Conservation (phyloP, 2,113 vertebrate species). For the Poeciliopsis turrubarensis region DNA sequence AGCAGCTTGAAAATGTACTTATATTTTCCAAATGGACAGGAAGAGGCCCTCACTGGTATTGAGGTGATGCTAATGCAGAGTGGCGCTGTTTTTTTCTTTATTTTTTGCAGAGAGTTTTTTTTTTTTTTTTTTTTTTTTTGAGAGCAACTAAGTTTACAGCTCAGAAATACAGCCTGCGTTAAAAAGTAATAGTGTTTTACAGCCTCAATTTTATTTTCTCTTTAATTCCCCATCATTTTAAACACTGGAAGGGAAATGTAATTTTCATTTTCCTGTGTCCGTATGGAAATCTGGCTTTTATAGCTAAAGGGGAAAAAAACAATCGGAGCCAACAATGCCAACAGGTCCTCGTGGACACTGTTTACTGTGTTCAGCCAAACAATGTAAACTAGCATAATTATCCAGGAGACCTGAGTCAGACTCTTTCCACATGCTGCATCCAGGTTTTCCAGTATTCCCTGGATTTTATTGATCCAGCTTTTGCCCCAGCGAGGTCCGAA, state of each 20-base stretch:
- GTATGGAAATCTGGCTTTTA: conserved; percentile 53
- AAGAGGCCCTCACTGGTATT: conserved; percentile 72
- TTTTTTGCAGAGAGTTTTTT: conserved; percentile 12
- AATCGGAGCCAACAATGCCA: conserved; percentile 40
- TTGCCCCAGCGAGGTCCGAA: conserved; percentile 51
- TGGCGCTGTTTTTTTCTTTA: conserved; percentile 55
- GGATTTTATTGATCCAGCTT: conserved; percentile 75
- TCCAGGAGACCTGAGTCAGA: conserved; percentile 49
- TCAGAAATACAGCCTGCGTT: conserved; percentile 51
- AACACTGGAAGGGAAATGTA: conserved; percentile 41
- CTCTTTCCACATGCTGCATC: conserved; percentile 61
- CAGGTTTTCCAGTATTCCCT: conserved; percentile 41
- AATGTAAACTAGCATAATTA: conserved; percentile 46
- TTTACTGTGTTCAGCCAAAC: conserved; percentile 39
- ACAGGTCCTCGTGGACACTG: conserved; percentile 46
- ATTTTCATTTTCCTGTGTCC: conserved; percentile 44
- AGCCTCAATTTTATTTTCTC: conserved; percentile 32
- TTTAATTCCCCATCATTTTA: conserved; percentile 50
- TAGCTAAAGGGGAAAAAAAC: conserved; percentile 38
- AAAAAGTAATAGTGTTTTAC: conserved; percentile 58
- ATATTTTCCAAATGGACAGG: conserved; percentile 82
- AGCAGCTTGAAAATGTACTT: conserved; percentile 77
- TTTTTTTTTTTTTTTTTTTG: conserved; percentile 48
- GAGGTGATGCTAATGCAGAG: conserved; percentile 76
- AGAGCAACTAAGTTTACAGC: conserved; percentile 45